Percentiles rank a stretch among this genome's conserved stretches.
Evolutionary conservation across 2,113 vertebrate genomes (phyloP).

Genomic region (Platysternon megacephalum): DNA sequence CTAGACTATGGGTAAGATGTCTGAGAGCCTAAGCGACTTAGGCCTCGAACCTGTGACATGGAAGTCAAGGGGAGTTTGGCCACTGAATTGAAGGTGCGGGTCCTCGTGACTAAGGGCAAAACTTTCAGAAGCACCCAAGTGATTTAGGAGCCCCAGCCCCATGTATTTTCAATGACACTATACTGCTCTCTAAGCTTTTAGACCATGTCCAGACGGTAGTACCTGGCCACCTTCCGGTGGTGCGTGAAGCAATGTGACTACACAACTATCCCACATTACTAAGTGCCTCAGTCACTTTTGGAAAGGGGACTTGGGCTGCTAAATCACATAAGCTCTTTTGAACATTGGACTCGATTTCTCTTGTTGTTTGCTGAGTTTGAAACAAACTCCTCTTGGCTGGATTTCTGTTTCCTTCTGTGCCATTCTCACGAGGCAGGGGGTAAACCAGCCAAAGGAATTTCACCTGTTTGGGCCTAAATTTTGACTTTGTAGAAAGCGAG

Average conservation of each 20-base stretch:
- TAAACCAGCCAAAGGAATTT: too few species aligned
- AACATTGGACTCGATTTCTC: not conserved
- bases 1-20: not conserved
- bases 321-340: fast-evolving
- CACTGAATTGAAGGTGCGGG: not conserved
- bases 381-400: not conserved
- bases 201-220: not conserved
- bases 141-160: not conserved
- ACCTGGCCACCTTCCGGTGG: too few species aligned
- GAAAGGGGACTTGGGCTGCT: not conserved
- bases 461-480: too few species aligned
- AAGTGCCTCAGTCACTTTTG: not conserved
- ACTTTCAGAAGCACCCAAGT: not conserved
- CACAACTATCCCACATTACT: too few species aligned
- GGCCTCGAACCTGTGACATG: not conserved
- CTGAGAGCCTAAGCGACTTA: not conserved
- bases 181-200: too few species aligned
- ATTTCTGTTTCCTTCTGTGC: fast-evolving
- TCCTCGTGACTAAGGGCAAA: not conserved
- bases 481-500: too few species aligned
- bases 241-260: too few species aligned
- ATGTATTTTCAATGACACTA: too few species aligned
- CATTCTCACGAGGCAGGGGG: too few species aligned
- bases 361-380: not conserved
- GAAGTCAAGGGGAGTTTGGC: too few species aligned